A percentile compares a stretch with the other conserved stretches of the same genome.
These are phyloP conservation scores for Magallana angulata DNA, from an alignment of 1,140 invertebrate species.

Conservation along the genomic window DNA sequence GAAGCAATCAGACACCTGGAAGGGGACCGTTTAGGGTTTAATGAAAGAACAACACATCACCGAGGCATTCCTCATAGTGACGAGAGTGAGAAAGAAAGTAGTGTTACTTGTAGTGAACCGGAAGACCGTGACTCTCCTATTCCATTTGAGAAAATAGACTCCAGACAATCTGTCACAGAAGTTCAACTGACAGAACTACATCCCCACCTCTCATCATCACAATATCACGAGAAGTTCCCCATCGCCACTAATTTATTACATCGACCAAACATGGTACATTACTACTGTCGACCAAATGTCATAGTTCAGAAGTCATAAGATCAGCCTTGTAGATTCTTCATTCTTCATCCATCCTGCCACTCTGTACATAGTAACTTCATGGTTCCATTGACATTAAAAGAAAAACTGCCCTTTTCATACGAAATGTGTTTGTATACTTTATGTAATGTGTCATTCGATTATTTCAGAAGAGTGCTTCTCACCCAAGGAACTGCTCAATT, in stretches of 20 bases:
- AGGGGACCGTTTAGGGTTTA: constrained; percentile 87
- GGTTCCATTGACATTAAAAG: constrained; percentile 7
- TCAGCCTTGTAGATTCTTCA: background rate
- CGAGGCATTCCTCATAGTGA: constrained; percentile 61
- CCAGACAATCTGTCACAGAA: constrained; percentile 41
- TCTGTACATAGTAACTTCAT: constrained; percentile 1
- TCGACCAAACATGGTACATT: constrained; percentile 60
- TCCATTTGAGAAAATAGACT: constrained; percentile 58
- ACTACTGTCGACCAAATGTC: constrained; percentile 69
- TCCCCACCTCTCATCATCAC: constrained; percentile 47
- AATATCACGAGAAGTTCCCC: constrained; percentile 69
- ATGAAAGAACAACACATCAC: constrained; percentile 47
- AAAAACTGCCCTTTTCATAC: constrained; percentile 20
- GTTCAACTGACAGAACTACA: constrained; percentile 46
- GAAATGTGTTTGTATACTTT: background rate
- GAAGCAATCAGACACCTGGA: constrained; percentile 98
- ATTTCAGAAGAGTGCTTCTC: background rate
- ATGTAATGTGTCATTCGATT: background rate
- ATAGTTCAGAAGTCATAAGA: constrained; percentile 75
- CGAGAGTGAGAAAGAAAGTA: constrained; percentile 71
- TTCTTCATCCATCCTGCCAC: constrained; percentile 3
- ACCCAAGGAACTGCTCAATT: constrained; percentile 22
- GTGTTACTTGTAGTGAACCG: constrained; percentile 66
- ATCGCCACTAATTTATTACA: constrained; percentile 72
- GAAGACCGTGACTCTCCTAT: constrained; percentile 71